A percentile compares a stretch with the other conserved stretches of the same genome.
Evolutionary conservation across 2,113 vertebrate genomes (phyloP).

Genomic region (Grammomys surdaster): DNA sequence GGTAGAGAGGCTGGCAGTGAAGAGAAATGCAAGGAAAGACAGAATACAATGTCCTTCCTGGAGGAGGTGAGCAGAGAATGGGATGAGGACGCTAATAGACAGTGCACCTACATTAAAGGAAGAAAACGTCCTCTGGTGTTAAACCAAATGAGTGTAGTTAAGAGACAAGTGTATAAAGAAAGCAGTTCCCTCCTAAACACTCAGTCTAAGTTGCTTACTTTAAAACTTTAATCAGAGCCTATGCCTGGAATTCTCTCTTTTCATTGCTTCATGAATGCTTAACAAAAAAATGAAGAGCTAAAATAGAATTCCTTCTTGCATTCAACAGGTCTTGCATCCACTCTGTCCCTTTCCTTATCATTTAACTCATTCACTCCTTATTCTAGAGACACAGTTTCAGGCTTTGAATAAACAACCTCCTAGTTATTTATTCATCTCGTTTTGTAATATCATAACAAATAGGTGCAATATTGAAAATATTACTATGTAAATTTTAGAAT

Average conservation of each 20-base stretch:
- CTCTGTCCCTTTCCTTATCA: background rate
- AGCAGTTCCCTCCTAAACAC: background rate
- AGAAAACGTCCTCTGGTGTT: background rate
- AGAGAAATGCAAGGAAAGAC: background rate
- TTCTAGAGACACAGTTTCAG: background rate
- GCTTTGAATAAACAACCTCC: background rate
- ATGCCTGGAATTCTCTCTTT: background rate
- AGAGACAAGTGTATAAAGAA: constrained; percentile 5
- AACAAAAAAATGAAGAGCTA: background rate
- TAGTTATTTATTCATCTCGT: background rate
- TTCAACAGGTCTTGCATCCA: background rate
- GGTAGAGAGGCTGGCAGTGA: background rate
- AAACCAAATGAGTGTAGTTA: background rate
- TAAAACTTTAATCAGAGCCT: background rate
- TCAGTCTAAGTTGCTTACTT: background rate
- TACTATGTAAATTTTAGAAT: constrained; percentile 1
- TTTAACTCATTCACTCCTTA: background rate
- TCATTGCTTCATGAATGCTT: background rate
- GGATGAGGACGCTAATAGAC: background rate
- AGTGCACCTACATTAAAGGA: background rate
- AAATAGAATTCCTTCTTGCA: background rate
- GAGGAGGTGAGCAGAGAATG: background rate
- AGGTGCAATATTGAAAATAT: constrained; percentile 45
- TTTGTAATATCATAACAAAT: constrained; percentile 8
- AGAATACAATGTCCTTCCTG: background rate